These are phyloP conservation scores for Heliconius congener DNA, from an alignment of 1,140 invertebrate genomes.

Conservation along the genomic window DNA sequence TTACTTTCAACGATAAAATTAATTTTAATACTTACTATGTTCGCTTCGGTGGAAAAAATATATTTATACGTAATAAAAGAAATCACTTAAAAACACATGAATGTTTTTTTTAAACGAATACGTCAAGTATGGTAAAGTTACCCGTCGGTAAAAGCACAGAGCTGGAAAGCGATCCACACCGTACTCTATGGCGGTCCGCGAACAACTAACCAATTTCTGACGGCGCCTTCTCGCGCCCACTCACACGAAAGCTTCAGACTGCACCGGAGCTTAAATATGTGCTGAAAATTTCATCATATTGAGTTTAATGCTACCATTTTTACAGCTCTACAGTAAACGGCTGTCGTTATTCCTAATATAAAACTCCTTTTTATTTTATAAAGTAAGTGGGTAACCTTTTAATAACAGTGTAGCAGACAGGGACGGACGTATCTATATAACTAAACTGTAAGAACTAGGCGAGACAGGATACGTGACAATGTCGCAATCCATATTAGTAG, in stretches of 20 bases:
- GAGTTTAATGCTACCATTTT: background rate
- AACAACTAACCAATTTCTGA: conserved; percentile 41
- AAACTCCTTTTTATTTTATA: conserved; percentile 5
- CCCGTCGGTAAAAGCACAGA: conserved; percentile 23
- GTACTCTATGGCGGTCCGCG: conserved; percentile 43
- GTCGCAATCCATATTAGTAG: conserved; percentile 5
- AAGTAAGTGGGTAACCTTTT: background rate
- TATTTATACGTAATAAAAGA: background rate
- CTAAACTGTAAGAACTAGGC: background rate
- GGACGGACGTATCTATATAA: background rate
- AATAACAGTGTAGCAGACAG: background rate
- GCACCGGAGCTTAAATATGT: conserved; percentile 26
- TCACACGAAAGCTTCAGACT: conserved; percentile 33
- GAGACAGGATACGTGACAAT: conserved; percentile 3
- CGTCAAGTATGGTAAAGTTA: conserved; percentile 28
- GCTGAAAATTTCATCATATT: conserved; percentile 3
- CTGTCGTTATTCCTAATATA: background rate
- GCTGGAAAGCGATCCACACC: conserved; percentile 13
- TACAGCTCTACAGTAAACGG: background rate
- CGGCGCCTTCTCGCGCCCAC: conserved; percentile 27
- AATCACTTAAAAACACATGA: conserved; percentile 26
- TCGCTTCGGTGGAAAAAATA: background rate
- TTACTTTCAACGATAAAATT: background rate
- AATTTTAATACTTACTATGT: conserved; percentile 15
- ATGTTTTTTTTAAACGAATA: conserved; percentile 20